Base-by-base conservation (phyloP, 2,888 invertebrate species). In the Dichetophora obliterata region DNA sequence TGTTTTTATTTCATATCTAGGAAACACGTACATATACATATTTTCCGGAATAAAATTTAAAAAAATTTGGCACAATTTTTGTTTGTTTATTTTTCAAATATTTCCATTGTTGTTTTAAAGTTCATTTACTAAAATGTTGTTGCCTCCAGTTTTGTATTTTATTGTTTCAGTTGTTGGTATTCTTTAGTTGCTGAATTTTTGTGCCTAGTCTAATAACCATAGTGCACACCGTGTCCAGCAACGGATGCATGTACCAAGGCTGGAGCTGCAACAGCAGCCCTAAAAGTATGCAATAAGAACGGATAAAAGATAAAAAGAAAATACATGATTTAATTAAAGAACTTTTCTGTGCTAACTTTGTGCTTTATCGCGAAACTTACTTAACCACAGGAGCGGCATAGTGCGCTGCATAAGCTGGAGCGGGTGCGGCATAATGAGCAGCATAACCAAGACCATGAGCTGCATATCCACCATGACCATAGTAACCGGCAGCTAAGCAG, bases 211-310 rank as follows among this genome's bases (percentile, higher is more conserved):
- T 88, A 89, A 82, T 89, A 89, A 77, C 87, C 89, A 83, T 88
- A 88, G 78, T 89, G 89, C 27, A 87, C 83, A 80, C 89, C 89
- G 83, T 89, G 89, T 76, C 89, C 89, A 59, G 87, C 85, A 80
- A 88, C 87, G 76, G 89, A 87, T 84, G 89, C 86, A 82, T 89
- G 88, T 80, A 89, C 88, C 80, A 89, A 81, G 63, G 88, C 88
- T 77, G 89, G 89, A 52, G 88, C 86, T 80, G 87, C 87, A 54
- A 87, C 83, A 76, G 87, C 87, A 80, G 88, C 84, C 80, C 88
- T 88, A 14, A n/a, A 50, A 75, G 37, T 69, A 50, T 57, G n/a
- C 70, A 75, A 69, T 22, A n/a, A 75, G 19, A 11, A 19, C 11
- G n/a, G 16, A 31, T 11, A 54, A 54, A 54, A 16, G 16, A 61